These are phyloP conservation scores for Oncorhynchus clarkii DNA, from an alignment of 2,113 vertebrate genomes.

Conservation along the genomic window DNA sequence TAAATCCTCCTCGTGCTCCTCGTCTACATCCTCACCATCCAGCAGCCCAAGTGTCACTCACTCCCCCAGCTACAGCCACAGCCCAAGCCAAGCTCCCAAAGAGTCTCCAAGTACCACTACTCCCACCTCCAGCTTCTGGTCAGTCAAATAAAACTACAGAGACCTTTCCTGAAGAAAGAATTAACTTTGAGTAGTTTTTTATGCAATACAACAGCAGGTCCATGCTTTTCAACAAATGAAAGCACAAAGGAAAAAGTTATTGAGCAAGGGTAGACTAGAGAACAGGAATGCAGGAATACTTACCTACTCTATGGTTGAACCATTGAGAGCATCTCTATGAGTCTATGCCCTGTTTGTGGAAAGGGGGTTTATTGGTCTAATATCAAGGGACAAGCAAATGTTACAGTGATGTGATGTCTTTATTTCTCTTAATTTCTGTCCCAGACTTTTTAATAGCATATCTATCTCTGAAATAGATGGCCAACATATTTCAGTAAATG, in stretches of 20 bases:
- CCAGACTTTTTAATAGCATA: slow-evolving; percentile 38
- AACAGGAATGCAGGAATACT: slow-evolving; percentile 21
- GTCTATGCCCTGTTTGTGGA: slow-evolving; percentile 10
- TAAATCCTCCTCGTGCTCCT: slow-evolving; percentile 69
- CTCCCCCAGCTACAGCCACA: slow-evolving; percentile 63
- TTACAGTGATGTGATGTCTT: slow-evolving; percentile 32
- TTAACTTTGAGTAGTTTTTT: slow-evolving; percentile 52
- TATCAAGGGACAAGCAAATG: slow-evolving; percentile 40
- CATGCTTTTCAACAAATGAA: slow-evolving; percentile 31
- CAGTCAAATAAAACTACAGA: slow-evolving; percentile 55
- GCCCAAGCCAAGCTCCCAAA: slow-evolving; percentile 54
- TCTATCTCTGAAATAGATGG: slow-evolving; percentile 42
- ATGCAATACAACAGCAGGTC: slow-evolving; percentile 21
- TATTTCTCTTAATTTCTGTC: slow-evolving; percentile 48
- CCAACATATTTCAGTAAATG: slow-evolving; percentile 7
- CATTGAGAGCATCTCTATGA: background rate
- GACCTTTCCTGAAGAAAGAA: slow-evolving; percentile 12
- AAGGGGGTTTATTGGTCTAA: background rate
- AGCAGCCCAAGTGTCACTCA: slow-evolving; percentile 68
- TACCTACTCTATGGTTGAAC: background rate
- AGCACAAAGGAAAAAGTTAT: slow-evolving; percentile 14
- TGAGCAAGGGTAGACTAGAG: slow-evolving; percentile 22
- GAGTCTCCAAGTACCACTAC: slow-evolving; percentile 53
- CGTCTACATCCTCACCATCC: slow-evolving; percentile 58
- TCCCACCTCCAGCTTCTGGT: slow-evolving; percentile 57